Evolutionary conservation across 1,140 invertebrate genomes (phyloP).

Genomic region (Brachionus sp.): DNA sequence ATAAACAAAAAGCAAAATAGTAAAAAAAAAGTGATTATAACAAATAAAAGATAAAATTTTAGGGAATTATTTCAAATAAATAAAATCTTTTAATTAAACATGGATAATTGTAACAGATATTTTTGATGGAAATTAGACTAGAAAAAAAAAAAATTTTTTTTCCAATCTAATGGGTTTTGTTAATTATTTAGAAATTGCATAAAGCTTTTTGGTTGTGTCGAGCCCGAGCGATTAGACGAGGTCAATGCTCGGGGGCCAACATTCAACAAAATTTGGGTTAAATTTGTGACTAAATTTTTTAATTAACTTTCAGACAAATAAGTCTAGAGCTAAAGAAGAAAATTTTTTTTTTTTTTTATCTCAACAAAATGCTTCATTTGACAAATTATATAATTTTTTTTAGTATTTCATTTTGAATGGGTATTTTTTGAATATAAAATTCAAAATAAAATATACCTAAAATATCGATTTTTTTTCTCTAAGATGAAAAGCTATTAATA

Average conservation of each 20-base stretch:
- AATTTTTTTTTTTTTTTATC: not conserved
- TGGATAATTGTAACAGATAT: not conserved
- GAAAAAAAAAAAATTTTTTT: no score
- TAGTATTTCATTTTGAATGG: no score
- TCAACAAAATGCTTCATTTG: not conserved
- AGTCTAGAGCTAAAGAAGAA: not conserved
- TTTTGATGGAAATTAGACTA: not conserved
- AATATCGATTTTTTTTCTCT: slow-evolving; percentile 13
- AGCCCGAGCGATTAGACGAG: not conserved
- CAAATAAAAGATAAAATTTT: no score
- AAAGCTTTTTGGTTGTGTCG: not conserved
- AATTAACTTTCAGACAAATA: not conserved
- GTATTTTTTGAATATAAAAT: not conserved
- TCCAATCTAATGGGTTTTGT: not conserved
- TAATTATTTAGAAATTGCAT: not conserved
- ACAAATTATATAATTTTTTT: not conserved
- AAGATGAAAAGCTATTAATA: not conserved
- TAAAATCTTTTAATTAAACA: no score
- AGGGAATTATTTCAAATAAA: no score
- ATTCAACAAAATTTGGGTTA: not conserved
- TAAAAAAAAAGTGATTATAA: not conserved
- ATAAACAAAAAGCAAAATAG: not conserved
- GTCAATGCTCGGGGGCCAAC: not conserved
- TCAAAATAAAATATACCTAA: not conserved
- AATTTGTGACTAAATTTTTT: not conserved